These are phyloP conservation scores for Pangasius macronema DNA, from an alignment of 2,797 vertebrate genomes.

Conservation along the genomic window DNA sequence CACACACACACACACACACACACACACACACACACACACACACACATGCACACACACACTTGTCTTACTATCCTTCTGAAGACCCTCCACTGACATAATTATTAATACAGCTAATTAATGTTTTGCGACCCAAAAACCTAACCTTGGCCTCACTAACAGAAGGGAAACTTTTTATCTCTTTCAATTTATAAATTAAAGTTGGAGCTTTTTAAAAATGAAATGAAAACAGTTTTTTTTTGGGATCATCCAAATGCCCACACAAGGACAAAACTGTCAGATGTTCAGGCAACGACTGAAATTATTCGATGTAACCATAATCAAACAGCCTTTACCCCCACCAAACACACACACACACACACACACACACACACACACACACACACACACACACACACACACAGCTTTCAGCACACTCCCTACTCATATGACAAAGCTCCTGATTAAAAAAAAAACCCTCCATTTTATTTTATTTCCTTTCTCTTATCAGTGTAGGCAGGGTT, in stretches of 20 bases:
- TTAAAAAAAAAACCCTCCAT: background rate
- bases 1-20: background rate
- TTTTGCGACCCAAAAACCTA: background rate
- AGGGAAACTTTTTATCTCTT: background rate
- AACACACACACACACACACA: background rate
- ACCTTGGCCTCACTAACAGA: background rate
- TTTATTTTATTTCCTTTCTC: constrained; percentile 26
- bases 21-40: background rate
- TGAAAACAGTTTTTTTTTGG: background rate
- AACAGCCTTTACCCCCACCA: background rate
- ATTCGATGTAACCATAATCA: background rate
- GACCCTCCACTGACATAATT: background rate
- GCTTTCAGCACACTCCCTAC: background rate
- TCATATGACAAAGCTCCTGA: background rate
- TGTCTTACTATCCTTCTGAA: background rate
- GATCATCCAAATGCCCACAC: background rate
- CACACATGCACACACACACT: background rate
- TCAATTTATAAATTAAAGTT: background rate
- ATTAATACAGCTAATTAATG: background rate
- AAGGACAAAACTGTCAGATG: background rate
- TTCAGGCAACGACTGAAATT: background rate
- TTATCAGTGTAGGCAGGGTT: constrained; percentile 20
- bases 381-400: background rate
- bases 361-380: background rate
- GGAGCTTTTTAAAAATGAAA: background rate